phyloP scores from a whole-genome alignment of 2,113 vertebrate species.

The Sphaerodactylus townsendi region DNA sequence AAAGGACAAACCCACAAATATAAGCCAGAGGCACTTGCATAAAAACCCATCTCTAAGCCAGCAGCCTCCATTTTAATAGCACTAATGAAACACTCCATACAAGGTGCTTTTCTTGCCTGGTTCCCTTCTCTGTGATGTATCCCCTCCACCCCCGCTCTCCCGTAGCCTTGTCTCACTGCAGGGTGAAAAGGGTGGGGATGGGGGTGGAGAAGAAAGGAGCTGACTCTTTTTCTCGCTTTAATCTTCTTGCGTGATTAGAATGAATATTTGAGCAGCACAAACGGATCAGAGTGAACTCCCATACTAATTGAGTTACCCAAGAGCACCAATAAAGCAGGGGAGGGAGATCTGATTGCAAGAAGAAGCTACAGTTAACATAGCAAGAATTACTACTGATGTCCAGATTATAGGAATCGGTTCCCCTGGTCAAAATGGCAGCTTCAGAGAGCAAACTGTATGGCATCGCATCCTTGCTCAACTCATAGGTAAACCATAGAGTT shows the following conservation, averaged over 20 bases:
- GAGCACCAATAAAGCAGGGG: slow-evolving; percentile 2
- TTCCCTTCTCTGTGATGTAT: neutral
- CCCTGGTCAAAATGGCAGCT: no score
- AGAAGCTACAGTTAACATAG: neutral
- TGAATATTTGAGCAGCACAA: slow-evolving; percentile 31
- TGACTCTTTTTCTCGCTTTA: slow-evolving; percentile 25
- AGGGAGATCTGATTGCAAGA: neutral
- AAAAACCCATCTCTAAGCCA: slow-evolving; percentile 12
- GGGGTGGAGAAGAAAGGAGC: neutral
- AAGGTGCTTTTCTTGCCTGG: slow-evolving; percentile 20
- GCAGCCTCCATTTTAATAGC: slow-evolving; percentile 37
- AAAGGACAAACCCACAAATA: slow-evolving; percentile 2
- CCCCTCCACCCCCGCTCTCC: slow-evolving; percentile 16
- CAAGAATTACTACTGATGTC: no score
- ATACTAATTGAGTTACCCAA: slow-evolving; percentile 7
- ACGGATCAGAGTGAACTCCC: neutral
- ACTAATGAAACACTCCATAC: slow-evolving; percentile 45
- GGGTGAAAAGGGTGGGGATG: neutral
- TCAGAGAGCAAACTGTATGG: no score
- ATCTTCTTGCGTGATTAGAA: slow-evolving; percentile 33
- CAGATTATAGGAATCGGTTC: no score
- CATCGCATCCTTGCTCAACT: no score
- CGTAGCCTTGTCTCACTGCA: slow-evolving; percentile 9
- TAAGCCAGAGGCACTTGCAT: neutral
- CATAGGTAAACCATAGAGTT: no score